Percentiles rank a stretch among this genome's conserved stretches.
phyloP scores from a whole-genome alignment of 1,140 invertebrate species.

The Pseudomyrmex gracilis region DNA sequence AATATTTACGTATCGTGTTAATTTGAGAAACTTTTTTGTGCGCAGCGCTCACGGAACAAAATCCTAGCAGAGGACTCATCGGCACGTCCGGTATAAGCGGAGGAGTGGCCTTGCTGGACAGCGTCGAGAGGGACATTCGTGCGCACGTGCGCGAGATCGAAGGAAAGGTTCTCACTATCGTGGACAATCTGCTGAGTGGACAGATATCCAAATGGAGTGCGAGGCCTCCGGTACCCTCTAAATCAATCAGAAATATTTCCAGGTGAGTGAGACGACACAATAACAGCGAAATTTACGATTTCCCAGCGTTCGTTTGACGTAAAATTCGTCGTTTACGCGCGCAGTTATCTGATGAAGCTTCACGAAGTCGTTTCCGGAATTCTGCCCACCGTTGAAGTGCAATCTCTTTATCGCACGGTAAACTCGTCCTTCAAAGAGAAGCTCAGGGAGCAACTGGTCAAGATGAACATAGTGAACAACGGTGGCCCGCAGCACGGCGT shows the following conservation, averaged over 20 bases:
- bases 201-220: constrained; percentile 96
- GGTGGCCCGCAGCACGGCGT: constrained; percentile 98
- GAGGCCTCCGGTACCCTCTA: constrained; percentile 97
- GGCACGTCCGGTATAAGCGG: constrained; percentile 78
- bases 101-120: constrained; percentile 86
- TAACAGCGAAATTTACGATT: constrained; percentile 10
- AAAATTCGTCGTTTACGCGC: constrained; percentile 74
- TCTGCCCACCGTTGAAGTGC: constrained; percentile 90
- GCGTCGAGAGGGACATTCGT: constrained; percentile 92
- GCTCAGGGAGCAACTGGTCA: constrained; percentile 92
- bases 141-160: constrained; percentile 97
- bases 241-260: constrained; percentile 96
- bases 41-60: constrained; percentile 79
- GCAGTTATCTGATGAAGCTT: constrained; percentile 94
- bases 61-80: constrained; percentile 76
- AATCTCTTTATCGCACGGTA: constrained; percentile 92
- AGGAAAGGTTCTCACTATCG: constrained; percentile 95
- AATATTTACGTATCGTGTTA: no score
- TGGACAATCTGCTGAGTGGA: constrained; percentile 92
- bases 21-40: neutral
- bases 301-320: constrained; percentile 10
- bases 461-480: constrained; percentile 96
- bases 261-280: constrained; percentile 79
- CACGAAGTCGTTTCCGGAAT: constrained; percentile 95
- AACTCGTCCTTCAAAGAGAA: constrained; percentile 95